Percentiles rank a stretch among this genome's conserved stretches.
phyloP scores from a whole-genome alignment of 2,888 invertebrate species.

The Polydesmus complanatus region DNA sequence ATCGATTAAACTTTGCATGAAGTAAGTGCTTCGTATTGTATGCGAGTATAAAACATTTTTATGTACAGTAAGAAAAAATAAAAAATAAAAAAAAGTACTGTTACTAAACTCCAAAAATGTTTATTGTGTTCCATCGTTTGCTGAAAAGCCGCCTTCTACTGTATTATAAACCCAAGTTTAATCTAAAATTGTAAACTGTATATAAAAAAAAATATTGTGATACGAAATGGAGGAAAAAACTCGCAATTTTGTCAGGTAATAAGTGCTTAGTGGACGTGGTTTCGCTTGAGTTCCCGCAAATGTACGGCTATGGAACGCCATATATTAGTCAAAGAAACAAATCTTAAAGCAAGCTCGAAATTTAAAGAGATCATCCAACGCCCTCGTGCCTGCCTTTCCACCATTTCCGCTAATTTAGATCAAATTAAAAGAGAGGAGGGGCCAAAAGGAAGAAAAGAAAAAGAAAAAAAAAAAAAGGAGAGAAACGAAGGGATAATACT shows the following conservation, averaged over 20 bases:
- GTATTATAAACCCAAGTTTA: too few species aligned
- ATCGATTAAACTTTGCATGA: too few species aligned
- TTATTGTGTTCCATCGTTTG: too few species aligned
- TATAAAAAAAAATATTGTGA: neutral
- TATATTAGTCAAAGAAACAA: neutral
- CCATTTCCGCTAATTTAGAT: neutral
- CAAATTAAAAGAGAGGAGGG: neutral
- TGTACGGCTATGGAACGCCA: neutral
- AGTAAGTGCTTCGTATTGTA: too few species aligned
- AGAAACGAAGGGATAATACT: neutral
- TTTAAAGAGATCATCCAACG: neutral
- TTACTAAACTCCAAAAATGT: too few species aligned
- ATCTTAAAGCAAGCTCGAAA: neutral
- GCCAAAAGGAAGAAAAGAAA: neutral
- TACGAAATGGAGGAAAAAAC: neutral
- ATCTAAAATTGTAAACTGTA: neutral
- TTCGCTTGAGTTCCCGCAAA: too few species aligned
- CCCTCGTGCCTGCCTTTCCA: neutral
- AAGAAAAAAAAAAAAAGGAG: neutral
- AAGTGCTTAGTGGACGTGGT: too few species aligned
- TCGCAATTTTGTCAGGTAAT: neutral
- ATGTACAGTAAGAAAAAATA: too few species aligned
- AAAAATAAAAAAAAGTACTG: too few species aligned
- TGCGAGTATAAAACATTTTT: too few species aligned
- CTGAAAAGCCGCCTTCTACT: too few species aligned